A percentile compares a stretch with the other conserved stretches of the same genome.
These are phyloP conservation scores for Ferrisia virgata DNA, from an alignment of 2,888 invertebrate species.

Conservation along the genomic window DNA sequence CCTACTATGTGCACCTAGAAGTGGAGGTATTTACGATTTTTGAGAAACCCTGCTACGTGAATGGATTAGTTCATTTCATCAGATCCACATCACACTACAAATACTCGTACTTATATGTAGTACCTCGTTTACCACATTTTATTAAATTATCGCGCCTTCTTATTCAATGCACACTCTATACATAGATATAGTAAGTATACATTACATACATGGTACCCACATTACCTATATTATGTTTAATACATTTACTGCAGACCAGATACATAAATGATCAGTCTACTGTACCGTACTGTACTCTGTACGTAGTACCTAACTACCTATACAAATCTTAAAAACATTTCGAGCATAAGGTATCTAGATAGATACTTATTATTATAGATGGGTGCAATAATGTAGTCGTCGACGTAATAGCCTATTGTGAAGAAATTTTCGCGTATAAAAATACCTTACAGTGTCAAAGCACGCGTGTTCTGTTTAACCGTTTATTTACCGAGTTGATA, in stretches of 20 bases:
- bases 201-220: no score
- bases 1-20: no score
- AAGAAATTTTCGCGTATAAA: constrained; percentile 7
- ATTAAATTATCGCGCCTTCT: background rate
- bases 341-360: no score
- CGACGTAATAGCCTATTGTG: constrained; percentile 2
- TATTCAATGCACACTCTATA: background rate
- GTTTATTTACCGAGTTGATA: background rate
- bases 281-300: no score
- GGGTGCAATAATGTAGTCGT: constrained; percentile 6
- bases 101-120: no score
- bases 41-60: background rate
- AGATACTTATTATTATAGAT: constrained; percentile 11
- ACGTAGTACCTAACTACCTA: no score
- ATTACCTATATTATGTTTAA: background rate
- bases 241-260: background rate
- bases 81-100: no score
- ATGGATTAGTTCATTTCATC: background rate
- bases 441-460: background rate
- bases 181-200: no score
- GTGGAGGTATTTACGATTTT: background rate
- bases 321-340: background rate
- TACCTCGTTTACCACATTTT: background rate
- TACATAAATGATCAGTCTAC: background rate
- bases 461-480: background rate